phyloP scores from a whole-genome alignment of 2,113 vertebrate species.

The Podarcis cretensis region DNA sequence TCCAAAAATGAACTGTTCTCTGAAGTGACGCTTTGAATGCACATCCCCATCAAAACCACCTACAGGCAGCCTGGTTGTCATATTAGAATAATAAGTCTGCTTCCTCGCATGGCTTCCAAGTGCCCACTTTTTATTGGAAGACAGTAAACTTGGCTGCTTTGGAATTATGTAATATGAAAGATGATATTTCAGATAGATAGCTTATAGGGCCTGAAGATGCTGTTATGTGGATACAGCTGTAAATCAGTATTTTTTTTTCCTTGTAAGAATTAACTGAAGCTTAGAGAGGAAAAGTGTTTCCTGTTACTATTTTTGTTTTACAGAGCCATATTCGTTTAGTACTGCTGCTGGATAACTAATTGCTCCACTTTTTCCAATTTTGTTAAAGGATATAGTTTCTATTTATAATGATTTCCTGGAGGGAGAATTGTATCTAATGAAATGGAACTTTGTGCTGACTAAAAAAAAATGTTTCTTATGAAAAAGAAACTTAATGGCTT shows the following conservation, averaged over 20 bases:
- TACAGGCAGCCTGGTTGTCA: not conserved
- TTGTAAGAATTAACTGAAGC: constrained; percentile 19
- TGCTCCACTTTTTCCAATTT: not conserved
- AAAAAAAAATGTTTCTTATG: constrained; percentile 19
- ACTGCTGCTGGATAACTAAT: not conserved
- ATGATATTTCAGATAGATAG: not conserved
- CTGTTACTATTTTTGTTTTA: constrained; percentile 31
- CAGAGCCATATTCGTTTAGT: not conserved
- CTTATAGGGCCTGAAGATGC: not conserved
- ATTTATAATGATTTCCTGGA: constrained; percentile 6
- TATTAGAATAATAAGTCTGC: not conserved
- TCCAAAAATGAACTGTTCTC: not conserved
- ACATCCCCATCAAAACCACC: not conserved
- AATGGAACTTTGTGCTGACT: constrained; percentile 5
- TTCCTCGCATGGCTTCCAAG: not conserved
- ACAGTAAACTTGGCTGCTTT: constrained; percentile 1
- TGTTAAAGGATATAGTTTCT: not conserved
- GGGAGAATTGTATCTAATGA: not conserved
- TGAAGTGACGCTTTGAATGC: not conserved
- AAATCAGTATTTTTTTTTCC: not conserved
- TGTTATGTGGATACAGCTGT: not conserved
- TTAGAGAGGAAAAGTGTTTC: not conserved
- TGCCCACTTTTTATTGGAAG: not conserved
- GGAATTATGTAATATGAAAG: not conserved
- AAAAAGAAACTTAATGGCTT: constrained; percentile 9